Conservation (phyloP, 2,797 vertebrate species). For the Centroberyx gerrardi region DNA sequence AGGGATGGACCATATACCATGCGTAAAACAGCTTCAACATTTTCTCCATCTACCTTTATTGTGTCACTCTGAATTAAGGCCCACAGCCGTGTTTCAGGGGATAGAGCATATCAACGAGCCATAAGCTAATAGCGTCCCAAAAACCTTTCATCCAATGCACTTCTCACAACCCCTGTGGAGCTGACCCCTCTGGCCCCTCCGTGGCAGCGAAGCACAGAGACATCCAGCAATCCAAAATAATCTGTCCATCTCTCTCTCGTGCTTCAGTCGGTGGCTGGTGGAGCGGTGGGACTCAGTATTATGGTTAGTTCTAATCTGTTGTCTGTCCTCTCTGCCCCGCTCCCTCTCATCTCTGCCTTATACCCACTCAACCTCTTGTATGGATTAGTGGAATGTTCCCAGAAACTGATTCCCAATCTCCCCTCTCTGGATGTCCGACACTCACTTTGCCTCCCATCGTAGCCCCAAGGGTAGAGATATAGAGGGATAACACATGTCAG, state of each 20-base stretch:
- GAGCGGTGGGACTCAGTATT: conserved; percentile 52
- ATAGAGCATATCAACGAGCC: conserved; percentile 11
- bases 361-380: conserved; percentile 54
- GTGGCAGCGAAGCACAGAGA: conserved; percentile 37
- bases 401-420: conserved; percentile 47
- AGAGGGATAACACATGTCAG: background rate
- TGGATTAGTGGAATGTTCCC: conserved; percentile 63
- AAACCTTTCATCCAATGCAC: conserved; percentile 46
- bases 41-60: conserved; percentile 9
- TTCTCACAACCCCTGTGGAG: conserved; percentile 9
- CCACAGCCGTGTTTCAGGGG: conserved; percentile 6
- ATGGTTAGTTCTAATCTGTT: conserved; percentile 68
- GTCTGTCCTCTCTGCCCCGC: conserved; percentile 58
- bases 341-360: conserved; percentile 60
- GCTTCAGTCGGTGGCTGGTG: conserved; percentile 35
- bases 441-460: background rate
- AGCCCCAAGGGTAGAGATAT: background rate
- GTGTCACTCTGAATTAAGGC: conserved; percentile 17
- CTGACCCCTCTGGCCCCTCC: conserved; percentile 31
- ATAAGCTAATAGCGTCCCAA: conserved; percentile 1
- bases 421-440: background rate
- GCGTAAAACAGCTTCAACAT: background rate
- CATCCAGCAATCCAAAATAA: conserved; percentile 60
- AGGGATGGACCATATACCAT: too few relatives aligned
- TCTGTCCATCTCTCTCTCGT: conserved; percentile 54